Evolutionary conservation across 2,888 invertebrate genomes (phyloP).

Genomic region (Cyclophora punctaria): DNA sequence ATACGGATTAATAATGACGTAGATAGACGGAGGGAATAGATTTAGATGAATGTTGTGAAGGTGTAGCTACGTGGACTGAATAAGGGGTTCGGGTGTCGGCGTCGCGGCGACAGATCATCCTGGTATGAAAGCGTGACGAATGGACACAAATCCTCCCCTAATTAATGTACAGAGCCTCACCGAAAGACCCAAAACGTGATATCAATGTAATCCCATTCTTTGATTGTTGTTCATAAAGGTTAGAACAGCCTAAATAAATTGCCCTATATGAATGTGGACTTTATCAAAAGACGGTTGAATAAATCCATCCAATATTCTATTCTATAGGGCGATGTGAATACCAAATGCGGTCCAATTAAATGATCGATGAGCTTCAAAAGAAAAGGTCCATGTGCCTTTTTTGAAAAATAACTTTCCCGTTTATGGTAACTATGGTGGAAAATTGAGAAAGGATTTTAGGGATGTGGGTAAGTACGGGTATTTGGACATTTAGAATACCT

Average conservation of each 20-base stretch:
- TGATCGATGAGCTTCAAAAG: background rate
- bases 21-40: conserved; percentile 9
- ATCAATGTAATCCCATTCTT: conserved; percentile 24
- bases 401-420: no score
- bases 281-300: background rate
- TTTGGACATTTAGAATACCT: no score
- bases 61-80: conserved; percentile 13
- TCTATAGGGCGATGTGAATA: background rate
- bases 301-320: background rate
- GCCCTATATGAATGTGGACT: no score
- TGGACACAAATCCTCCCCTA: conserved; percentile 31
- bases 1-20: conserved; percentile 14
- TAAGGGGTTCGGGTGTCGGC: background rate
- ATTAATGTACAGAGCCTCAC: conserved; percentile 33
- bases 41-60: conserved; percentile 9
- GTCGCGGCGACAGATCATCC: conserved; percentile 26
- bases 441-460: no score
- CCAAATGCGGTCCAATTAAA: background rate
- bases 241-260: conserved; percentile 3
- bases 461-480: no score
- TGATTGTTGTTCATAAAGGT: conserved; percentile 6
- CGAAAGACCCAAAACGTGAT: conserved; percentile 25
- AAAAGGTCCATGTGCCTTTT: no score
- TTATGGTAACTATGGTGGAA: no score
- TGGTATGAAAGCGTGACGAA: conserved; percentile 31